These are phyloP conservation scores for Syngnathus rostellatus DNA, from an alignment of 2,797 vertebrate genomes.

Conservation along the genomic window DNA sequence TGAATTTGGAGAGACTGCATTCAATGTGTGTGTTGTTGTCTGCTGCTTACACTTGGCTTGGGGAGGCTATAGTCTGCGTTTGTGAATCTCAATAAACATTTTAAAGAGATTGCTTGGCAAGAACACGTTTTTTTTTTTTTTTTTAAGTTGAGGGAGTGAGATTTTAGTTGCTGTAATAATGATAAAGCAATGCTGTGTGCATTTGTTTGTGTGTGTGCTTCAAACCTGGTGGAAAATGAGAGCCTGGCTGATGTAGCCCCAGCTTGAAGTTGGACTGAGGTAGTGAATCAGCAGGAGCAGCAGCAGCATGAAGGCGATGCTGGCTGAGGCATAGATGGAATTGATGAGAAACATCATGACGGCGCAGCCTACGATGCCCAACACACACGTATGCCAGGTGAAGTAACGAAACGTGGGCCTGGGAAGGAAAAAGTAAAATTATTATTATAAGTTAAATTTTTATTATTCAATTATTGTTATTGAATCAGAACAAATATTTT, in stretches of 20 bases:
- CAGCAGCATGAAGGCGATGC: slow-evolving; percentile 82
- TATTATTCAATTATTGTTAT: no score
- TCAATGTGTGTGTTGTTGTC: slow-evolving; percentile 30
- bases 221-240: slow-evolving; percentile 90
- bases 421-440: slow-evolving; percentile 1
- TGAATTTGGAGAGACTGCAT: slow-evolving; percentile 13
- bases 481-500: neutral
- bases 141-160: slow-evolving; percentile 53
- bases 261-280: slow-evolving; percentile 83
- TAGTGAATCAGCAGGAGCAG: slow-evolving; percentile 85
- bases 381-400: slow-evolving; percentile 81
- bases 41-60: slow-evolving; percentile 40
- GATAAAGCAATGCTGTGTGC: slow-evolving; percentile 38
- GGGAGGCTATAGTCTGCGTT: slow-evolving; percentile 20
- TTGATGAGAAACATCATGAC: slow-evolving; percentile 91
- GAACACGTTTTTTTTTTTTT: slow-evolving; percentile 34
- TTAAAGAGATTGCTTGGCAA: slow-evolving; percentile 55
- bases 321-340: slow-evolving; percentile 80
- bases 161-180: slow-evolving; percentile 58
- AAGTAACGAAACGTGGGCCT: slow-evolving; percentile 87
- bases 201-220: slow-evolving; percentile 11
- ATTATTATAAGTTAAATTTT: no score
- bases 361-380: slow-evolving; percentile 80
- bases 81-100: slow-evolving; percentile 45
- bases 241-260: slow-evolving; percentile 90